Base-by-base conservation (phyloP, 2,888 invertebrate genomes). In the Sturmia bella region DNA sequence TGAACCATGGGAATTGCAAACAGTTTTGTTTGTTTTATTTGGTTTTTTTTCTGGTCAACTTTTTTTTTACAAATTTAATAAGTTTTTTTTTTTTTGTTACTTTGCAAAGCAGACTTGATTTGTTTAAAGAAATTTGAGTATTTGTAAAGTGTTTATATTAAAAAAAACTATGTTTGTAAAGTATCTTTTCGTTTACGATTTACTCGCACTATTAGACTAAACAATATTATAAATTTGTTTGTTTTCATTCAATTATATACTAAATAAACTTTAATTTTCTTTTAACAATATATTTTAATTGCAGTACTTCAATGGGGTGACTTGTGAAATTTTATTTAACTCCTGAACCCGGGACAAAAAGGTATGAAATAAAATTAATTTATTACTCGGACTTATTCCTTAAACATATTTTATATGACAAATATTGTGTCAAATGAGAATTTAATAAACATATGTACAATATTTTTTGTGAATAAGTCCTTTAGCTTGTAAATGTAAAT, bases 271-370 rank as follows among this genome's bases (percentile, higher is more conserved):
- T 39, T 39, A 41, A 19, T 70, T 64, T 5, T 15, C 57, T 61
- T 61, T 54, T 73, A 72, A n/a, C n/a, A 52, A 56, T 27, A 32
- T 32, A 12, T 63, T 41, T 84, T 84, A 43, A 11, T 89, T 90
- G 59, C 86, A 91, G 91, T 90, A 89, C 87, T 88, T 91, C 91
- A 90, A 91, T 91, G 91, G 91, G 91, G 90, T 91, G 91, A 91
- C 87, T 89, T 88, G 89, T 87, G 88, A 87, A 86, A 88, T 75
- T 75, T 66, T 85, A 84, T 85, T 86, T 85, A 85, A 87, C 86
- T 91, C 91, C 91, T 91, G 89, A 87, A 88, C 89, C 91, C 90
- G 89, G 90, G 91, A 91, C 87, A 85, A 89, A 89, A 89, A 90
- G 90, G 91, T 91, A 86, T 27, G 41, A 68, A 27, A 45, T 32